A percentile compares a stretch with the other conserved stretches of the same genome.
Conservation (phyloP, 2,797 vertebrate species). For the Aldrovandia affinis region DNA sequence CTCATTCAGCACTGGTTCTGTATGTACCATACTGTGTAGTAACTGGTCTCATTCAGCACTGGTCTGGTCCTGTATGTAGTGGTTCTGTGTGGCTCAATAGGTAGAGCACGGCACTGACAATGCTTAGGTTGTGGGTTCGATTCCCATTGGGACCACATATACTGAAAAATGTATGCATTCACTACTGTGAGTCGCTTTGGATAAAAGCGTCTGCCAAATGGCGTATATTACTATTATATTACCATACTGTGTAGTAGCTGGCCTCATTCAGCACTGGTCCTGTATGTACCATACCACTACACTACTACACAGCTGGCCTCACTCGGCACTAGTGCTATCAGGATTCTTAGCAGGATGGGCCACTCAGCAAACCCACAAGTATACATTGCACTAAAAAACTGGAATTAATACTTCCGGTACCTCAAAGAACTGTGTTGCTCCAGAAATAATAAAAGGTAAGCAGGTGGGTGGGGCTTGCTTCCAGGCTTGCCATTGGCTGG, state of each 20-base stretch:
- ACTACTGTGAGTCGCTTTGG: too few species aligned
- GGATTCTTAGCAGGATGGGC: background rate
- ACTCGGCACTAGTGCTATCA: background rate
- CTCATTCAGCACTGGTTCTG: background rate
- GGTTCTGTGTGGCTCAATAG: too few species aligned
- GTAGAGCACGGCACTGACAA: too few species aligned
- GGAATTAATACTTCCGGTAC: conserved; percentile 7
- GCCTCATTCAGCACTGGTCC: background rate
- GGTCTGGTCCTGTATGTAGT: too few species aligned
- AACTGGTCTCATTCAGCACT: background rate
- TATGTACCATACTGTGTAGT: background rate
- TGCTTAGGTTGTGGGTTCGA: too few species aligned
- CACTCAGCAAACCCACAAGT: background rate
- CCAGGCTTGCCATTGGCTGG: background rate
- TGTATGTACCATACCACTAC: background rate
- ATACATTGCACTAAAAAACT: conserved; percentile 45
- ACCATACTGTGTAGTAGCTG: too few species aligned
- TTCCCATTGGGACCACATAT: too few species aligned
- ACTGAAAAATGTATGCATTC: too few species aligned
- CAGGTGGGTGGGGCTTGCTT: conserved; percentile 1
- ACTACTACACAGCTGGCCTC: background rate
- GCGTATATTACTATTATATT: too few species aligned
- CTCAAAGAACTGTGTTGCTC: conserved; percentile 48
- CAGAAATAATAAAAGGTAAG: background rate
- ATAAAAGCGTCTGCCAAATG: too few species aligned